Conservation (phyloP, 2,888 invertebrate genomes). For the Meiosimyza decipiens region DNA sequence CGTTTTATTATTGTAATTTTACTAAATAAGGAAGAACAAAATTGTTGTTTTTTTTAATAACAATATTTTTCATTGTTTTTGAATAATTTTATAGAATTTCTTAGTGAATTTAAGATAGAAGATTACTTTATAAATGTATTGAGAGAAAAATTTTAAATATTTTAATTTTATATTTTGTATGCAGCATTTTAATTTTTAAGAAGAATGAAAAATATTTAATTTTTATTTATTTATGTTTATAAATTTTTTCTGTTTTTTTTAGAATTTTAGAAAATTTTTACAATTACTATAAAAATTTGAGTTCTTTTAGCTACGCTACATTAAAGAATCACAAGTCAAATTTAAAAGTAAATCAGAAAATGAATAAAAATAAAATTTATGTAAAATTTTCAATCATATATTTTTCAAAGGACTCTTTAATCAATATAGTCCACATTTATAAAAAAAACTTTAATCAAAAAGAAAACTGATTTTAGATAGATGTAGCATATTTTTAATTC, state of each 20-base stretch:
- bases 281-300: conserved; percentile 20
- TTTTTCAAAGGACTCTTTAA: conserved; percentile 38
- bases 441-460: too few species aligned
- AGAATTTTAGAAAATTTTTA: conserved; percentile 33
- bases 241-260: conserved; percentile 22
- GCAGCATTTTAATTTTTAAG: background rate
- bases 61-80: conserved; percentile 1
- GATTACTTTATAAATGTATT: conserved; percentile 4
- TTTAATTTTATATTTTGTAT: background rate
- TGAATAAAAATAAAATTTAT: too few species aligned
- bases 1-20: conserved; percentile 20
- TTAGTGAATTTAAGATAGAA: background rate
- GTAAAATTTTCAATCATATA: conserved; percentile 7
- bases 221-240: conserved; percentile 4
- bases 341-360: too few species aligned
- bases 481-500: too few species aligned
- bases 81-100: background rate
- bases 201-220: too few species aligned
- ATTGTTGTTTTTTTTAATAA: background rate
- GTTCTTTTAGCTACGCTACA: too few species aligned
- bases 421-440: conserved; percentile 31
- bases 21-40: conserved; percentile 32
- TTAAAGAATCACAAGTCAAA: conserved; percentile 33
- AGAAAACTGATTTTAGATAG: too few species aligned
- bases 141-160: conserved; percentile 15